Percentiles rank a stretch among this genome's conserved stretches.
These are phyloP conservation scores for Archilochus colubris DNA, from an alignment of 2,113 vertebrate genomes.

Conservation along the genomic window DNA sequence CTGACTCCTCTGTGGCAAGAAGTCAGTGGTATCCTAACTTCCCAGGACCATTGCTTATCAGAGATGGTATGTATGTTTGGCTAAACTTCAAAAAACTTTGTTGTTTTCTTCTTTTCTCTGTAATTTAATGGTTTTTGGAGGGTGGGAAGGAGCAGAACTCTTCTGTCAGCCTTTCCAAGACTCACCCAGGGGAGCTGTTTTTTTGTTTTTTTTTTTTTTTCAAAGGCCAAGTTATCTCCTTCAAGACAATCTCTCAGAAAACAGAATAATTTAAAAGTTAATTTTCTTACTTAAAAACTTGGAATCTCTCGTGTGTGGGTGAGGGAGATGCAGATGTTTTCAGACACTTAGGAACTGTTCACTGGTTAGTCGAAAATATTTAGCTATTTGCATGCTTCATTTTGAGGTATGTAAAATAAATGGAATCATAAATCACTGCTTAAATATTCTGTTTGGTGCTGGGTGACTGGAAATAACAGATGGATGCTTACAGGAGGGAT, in stretches of 20 bases:
- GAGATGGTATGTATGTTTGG: conserved; percentile 68
- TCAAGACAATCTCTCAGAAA: conserved; percentile 29
- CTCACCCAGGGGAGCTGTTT: not conserved
- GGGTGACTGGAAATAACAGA: conserved; percentile 67
- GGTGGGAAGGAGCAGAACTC: not conserved
- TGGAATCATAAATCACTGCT: conserved; percentile 69
- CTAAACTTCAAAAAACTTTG: conserved; percentile 67
- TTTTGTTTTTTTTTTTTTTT: conserved; percentile 41
- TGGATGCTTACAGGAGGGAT: conserved; percentile 47
- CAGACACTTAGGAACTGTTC: conserved; percentile 2
- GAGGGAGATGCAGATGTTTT: conserved; percentile 55
- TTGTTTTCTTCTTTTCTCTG: conserved; percentile 14
- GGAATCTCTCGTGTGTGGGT: not conserved
- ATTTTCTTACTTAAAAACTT: conserved; percentile 8
- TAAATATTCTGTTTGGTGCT: conserved; percentile 64
- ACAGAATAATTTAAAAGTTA: conserved; percentile 4
- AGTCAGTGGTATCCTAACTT: conserved; percentile 58
- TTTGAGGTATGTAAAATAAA: conserved; percentile 63
- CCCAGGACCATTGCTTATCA: conserved; percentile 40
- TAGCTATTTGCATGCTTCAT: conserved; percentile 50
- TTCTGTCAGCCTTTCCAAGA: not conserved
- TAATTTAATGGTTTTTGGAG: conserved; percentile 44
- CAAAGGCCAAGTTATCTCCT: conserved; percentile 25
- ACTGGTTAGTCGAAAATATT: conserved; percentile 62
- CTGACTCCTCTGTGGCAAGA: conserved; percentile 49